phyloP scores from a whole-genome alignment of 2,888 invertebrate species.

The Parnassius mnemosyne region DNA sequence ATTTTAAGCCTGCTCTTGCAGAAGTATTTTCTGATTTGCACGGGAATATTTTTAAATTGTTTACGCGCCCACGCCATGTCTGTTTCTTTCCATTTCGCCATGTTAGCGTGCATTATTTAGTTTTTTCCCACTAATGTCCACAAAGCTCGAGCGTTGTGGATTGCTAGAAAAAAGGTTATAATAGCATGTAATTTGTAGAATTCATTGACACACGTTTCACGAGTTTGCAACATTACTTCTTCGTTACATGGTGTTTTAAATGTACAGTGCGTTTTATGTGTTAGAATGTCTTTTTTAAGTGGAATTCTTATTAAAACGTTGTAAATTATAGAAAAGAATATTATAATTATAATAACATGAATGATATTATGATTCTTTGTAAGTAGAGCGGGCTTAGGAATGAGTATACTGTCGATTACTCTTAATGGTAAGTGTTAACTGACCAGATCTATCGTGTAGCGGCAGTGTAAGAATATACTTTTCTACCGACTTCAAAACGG shows the following conservation, averaged over 20 bases:
- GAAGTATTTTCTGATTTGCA: constrained; percentile 27
- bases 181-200: constrained; percentile 25
- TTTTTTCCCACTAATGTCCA: constrained; percentile 24
- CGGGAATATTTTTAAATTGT: constrained; percentile 27
- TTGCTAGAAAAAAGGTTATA: constrained; percentile 23
- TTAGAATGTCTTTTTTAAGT: too few species aligned
- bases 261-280: constrained; percentile 27
- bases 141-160: constrained; percentile 22
- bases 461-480: too few species aligned
- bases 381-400: too few species aligned
- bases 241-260: not conserved
- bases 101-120: constrained; percentile 25
- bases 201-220: constrained; percentile 12
- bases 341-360: too few species aligned
- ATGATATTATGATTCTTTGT: too few species aligned
- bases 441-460: too few species aligned
- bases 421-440: too few species aligned
- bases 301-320: too few species aligned
- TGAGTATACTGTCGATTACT: too few species aligned
- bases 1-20: constrained; percentile 26
- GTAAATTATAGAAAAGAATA: too few species aligned
- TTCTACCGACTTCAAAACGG: too few species aligned
- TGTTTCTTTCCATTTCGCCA: constrained; percentile 21
- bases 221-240: too few species aligned
- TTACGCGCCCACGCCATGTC: constrained; percentile 23